Percentiles rank a stretch among this genome's conserved stretches.
Conservation (phyloP, 1,140 invertebrate species). For the Hyles euphorbiae region DNA sequence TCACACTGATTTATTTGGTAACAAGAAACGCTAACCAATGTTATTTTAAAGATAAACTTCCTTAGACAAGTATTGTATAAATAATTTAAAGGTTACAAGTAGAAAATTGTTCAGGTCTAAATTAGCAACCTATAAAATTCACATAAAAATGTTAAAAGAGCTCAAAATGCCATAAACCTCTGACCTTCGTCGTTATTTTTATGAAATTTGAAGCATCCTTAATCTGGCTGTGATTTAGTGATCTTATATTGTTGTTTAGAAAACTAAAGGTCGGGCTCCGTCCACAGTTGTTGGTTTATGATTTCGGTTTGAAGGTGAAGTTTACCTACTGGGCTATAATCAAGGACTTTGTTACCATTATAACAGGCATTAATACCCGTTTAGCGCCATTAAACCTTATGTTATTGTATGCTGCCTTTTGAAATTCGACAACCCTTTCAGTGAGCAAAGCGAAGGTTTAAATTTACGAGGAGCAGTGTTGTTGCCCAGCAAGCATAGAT, state of each 20-base stretch:
- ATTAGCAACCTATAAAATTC: conserved; percentile 10
- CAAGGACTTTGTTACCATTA: conserved; percentile 25
- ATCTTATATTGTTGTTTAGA: conserved; percentile 34
- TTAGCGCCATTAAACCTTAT: background rate
- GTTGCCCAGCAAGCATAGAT: too few species aligned
- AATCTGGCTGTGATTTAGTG: conserved; percentile 39
- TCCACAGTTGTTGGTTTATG: conserved; percentile 23
- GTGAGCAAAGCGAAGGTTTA: too few species aligned
- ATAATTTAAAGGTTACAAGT: conserved; percentile 7
- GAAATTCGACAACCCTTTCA: too few species aligned
- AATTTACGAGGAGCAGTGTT: too few species aligned
- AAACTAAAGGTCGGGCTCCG: conserved; percentile 35
- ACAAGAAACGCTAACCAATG: too few species aligned
- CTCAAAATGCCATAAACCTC: conserved; percentile 21
- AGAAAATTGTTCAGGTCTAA: conserved; percentile 5
- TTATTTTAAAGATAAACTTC: too few species aligned
- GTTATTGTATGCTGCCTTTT: too few species aligned
- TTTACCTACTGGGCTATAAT: conserved; percentile 23
- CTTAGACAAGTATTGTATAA: background rate
- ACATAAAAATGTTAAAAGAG: conserved; percentile 16
- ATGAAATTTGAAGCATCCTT: conserved; percentile 34
- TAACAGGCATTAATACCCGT: background rate
- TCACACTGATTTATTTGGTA: background rate
- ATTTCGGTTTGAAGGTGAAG: conserved; percentile 39
- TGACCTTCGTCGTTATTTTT: conserved; percentile 32